phyloP scores from a whole-genome alignment of 2,888 invertebrate genomes.

The Fragum fragum region DNA sequence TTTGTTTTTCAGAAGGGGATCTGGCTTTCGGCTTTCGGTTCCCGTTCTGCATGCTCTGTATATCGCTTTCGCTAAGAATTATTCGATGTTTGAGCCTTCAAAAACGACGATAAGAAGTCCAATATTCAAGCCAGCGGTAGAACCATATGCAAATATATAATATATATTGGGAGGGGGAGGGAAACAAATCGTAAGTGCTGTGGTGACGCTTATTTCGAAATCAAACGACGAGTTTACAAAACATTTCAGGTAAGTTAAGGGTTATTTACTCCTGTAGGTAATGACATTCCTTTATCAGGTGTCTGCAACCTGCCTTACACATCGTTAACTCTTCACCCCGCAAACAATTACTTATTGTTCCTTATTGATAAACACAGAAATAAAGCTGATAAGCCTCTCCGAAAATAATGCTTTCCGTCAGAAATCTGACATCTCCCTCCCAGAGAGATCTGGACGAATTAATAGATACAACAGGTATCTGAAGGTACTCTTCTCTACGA shows the following conservation, averaged over 20 bases:
- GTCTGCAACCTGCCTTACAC: conserved; percentile 22
- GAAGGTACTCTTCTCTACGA: background rate
- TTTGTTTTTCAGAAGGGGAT: too few relatives aligned
- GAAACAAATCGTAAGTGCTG: too few relatives aligned
- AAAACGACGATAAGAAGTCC: too few relatives aligned
- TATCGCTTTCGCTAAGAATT: too few relatives aligned
- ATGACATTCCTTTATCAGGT: conserved; percentile 27
- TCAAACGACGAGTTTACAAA: too few relatives aligned
- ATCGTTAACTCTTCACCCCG: conserved; percentile 18
- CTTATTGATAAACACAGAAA: conserved; percentile 1
- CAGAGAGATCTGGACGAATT: background rate
- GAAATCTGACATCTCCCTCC: conserved; percentile 2
- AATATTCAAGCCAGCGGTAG: too few relatives aligned
- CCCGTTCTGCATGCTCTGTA: too few relatives aligned
- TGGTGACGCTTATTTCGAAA: too few relatives aligned
- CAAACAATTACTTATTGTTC: conserved; percentile 24
- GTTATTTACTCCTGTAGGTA: conserved; percentile 2
- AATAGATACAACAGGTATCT: background rate
- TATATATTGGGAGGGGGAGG: too few relatives aligned
- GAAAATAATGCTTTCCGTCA: conserved; percentile 8
- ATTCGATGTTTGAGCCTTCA: too few relatives aligned
- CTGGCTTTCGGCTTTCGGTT: too few relatives aligned
- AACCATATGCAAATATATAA: too few relatives aligned
- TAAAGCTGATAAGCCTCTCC: background rate
- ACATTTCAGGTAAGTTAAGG: background rate